These are phyloP conservation scores for Hippocampus abdominalis DNA, from an alignment of 2,113 vertebrate species.

Conservation along the genomic window DNA sequence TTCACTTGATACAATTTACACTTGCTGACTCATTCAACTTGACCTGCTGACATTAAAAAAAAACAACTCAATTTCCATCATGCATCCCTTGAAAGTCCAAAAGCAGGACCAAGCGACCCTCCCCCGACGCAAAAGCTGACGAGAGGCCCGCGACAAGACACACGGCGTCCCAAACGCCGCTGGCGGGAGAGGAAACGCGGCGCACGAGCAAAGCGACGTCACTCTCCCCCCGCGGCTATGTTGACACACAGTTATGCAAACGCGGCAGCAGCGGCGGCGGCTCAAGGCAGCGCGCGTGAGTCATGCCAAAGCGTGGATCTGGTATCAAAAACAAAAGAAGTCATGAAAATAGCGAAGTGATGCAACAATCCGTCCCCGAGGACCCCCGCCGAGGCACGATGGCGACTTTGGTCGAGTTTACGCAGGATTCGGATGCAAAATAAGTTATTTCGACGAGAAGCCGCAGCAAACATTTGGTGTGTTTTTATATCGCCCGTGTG, in stretches of 20 bases:
- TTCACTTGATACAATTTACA: too few species aligned
- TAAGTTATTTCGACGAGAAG: background rate
- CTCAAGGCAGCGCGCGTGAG: slow-evolving; percentile 37
- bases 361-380: slow-evolving; percentile 30
- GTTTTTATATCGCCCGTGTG: background rate
- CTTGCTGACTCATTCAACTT: too few species aligned
- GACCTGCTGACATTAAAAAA: too few species aligned
- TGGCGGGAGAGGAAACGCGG: background rate
- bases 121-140: background rate
- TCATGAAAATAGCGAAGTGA: slow-evolving; percentile 46
- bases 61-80: too few species aligned
- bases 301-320: slow-evolving; percentile 42
- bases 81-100: background rate
- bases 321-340: slow-evolving; percentile 7
- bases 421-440: background rate
- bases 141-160: background rate
- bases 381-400: slow-evolving; percentile 21
- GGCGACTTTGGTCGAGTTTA: slow-evolving; percentile 33
- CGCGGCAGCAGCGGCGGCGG: slow-evolving; percentile 9
- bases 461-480: background rate
- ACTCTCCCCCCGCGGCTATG: slow-evolving; percentile 8
- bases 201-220: background rate
- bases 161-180: background rate
- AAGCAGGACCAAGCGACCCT: background rate
- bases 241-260: slow-evolving; percentile 36